phyloP scores from a whole-genome alignment of 2,888 invertebrate genomes.

The Drosophila cracens region DNA sequence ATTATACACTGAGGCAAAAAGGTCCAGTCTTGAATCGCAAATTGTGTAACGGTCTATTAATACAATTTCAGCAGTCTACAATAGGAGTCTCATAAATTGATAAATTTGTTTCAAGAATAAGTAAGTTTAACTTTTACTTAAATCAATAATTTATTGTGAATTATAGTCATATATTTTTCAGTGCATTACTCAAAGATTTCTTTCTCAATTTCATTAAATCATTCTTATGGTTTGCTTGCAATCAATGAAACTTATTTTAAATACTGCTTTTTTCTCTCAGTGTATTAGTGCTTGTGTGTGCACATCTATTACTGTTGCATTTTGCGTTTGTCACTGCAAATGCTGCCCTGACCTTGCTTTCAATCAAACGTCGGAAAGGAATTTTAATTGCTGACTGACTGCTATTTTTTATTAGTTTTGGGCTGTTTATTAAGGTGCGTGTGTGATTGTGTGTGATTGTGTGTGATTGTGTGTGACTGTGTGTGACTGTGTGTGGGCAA shows the following conservation, averaged over 20 bases:
- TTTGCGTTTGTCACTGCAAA: slow-evolving; percentile 62
- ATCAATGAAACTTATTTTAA: neutral
- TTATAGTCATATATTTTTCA: neutral
- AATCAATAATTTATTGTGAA: neutral
- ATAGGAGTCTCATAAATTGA: neutral
- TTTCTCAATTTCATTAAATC: neutral
- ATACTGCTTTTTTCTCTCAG: neutral
- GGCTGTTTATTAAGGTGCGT: slow-evolving; percentile 15
- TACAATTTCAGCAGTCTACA: neutral
- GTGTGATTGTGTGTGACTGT: slow-evolving; percentile 24
- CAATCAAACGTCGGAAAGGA: slow-evolving; percentile 55
- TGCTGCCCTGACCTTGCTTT: slow-evolving; percentile 75
- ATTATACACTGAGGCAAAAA: neutral
- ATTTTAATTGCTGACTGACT: slow-evolving; percentile 60
- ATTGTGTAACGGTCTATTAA: too few relatives aligned
- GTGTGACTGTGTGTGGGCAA: slow-evolving; percentile 31
- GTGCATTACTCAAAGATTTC: neutral
- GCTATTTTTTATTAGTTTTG: slow-evolving; percentile 29
- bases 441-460: slow-evolving; percentile 10
- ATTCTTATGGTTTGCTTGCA: neutral
- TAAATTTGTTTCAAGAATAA: neutral
- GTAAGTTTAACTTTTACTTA: neutral
- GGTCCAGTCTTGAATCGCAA: neutral
- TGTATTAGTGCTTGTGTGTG: neutral
- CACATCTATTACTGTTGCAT: slow-evolving; percentile 32